Base-by-base conservation (phyloP, 2,797 vertebrate species). In the Myioborus melanocephalus region DNA sequence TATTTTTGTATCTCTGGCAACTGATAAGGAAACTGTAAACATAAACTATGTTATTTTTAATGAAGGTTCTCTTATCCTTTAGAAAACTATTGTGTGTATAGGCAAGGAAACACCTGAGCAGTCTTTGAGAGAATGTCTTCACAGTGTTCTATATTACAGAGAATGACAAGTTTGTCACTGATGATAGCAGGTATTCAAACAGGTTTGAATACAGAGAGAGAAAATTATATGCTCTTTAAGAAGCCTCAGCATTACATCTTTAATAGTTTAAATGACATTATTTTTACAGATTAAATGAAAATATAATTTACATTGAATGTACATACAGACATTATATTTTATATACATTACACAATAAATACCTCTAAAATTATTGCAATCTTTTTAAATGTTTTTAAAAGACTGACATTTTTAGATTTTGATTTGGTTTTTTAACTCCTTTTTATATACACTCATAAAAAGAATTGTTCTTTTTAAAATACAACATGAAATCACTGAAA, bases 81-180 rank as follows among this genome's bases (percentile, higher is more conserved):
- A 49, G 9, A 76, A 79, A 61, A 60, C 8, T 20, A 1, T 17
- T 39, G 16, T 34, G 6, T 26, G n/a, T 19, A 52, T 7, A 55
- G 18, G 6, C 49, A n/a, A 12, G 86, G 59, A 69, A 23, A 26
- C 3, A 46, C 6, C 15, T 24, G 14, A 37, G 35, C 21, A 61
- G 9, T 21, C 3, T 81, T 72, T 72, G 26, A 65, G 24, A 49
- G 6, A 20, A 17, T 35, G 22, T 52, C n/a, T 77, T 19, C 12
- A 13, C 21, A 21, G 28, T 21, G 2, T 39, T 63, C 30, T 55
- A 0, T n/a, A 32, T 35, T 56, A 76, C 14, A 65, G 12, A 0
- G 2, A 65, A 87, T 46, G 37, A 65, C 7, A 57, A 21, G 41
- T 76, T 84, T 72, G 30, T 50, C 55, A 60, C 46, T 65, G 35